Conservation (phyloP, 2,113 vertebrate genomes). For the Zapornia atra region DNA sequence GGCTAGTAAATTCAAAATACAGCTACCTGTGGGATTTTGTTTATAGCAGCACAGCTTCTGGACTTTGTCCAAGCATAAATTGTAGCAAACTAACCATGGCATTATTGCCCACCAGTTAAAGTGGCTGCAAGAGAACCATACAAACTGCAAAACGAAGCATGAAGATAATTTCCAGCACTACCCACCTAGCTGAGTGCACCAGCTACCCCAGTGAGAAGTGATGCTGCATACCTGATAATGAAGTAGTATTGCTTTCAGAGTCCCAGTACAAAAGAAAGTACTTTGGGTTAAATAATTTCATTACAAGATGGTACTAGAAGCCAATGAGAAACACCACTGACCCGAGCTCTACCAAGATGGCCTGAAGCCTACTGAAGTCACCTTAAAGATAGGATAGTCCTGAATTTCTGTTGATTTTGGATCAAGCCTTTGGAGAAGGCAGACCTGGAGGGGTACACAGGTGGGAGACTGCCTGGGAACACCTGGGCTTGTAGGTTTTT, state of each 20-base stretch:
- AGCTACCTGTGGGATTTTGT: background rate
- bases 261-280: background rate
- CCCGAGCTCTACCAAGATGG: background rate
- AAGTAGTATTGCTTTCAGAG: background rate
- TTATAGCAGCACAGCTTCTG: background rate
- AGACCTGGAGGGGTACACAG: background rate
- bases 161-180: background rate
- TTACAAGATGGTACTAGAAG: background rate
- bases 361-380: background rate
- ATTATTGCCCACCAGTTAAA: background rate
- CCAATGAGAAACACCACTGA: background rate
- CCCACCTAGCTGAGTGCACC: background rate
- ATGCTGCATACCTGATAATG: background rate
- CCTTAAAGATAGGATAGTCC: background rate
- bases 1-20: slow-evolving; percentile 2
- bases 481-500: background rate
- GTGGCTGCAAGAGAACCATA: background rate
- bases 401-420: background rate
- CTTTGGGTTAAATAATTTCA: background rate
- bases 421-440: background rate
- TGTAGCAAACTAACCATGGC: background rate
- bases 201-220: background rate
- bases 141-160: background rate
- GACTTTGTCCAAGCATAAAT: background rate
- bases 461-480: background rate